phyloP scores from a whole-genome alignment of 2,797 vertebrate species.

The Dryobates pubescens region DNA sequence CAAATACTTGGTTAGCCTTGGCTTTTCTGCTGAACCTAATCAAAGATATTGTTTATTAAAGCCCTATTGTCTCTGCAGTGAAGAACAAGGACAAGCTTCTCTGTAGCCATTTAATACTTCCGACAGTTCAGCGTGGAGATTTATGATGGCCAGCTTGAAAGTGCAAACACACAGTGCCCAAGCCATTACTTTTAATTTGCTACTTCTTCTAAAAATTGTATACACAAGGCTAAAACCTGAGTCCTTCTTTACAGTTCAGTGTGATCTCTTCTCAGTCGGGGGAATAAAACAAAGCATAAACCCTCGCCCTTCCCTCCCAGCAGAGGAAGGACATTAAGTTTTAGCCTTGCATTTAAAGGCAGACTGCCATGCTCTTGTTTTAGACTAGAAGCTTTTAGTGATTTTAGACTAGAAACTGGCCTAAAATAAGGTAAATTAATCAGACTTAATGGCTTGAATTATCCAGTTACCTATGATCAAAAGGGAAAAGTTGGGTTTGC shows the following conservation, averaged over 20 bases:
- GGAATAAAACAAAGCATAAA: not conserved
- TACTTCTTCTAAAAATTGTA: not conserved
- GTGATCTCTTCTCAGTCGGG: not conserved
- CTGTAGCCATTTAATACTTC: slow-evolving; percentile 29
- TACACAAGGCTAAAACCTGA: not conserved
- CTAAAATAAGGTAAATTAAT: not conserved
- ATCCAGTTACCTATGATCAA: not conserved
- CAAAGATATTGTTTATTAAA: slow-evolving; percentile 65
- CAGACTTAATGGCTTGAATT: not conserved
- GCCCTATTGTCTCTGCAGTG: slow-evolving; percentile 12
- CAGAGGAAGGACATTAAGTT: not conserved
- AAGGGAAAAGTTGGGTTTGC: not conserved
- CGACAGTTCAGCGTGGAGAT: slow-evolving; percentile 13
- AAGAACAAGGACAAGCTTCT: slow-evolving; percentile 41
- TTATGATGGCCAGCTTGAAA: slow-evolving; percentile 20
- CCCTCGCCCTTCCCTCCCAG: not conserved
- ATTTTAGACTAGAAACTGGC: not conserved
- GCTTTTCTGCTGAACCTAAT: slow-evolving; percentile 56
- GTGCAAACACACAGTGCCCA: not conserved
- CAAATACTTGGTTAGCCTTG: slow-evolving; percentile 23
- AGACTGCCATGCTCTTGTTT: not conserved
- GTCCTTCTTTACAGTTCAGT: not conserved
- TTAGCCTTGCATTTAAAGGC: not conserved
- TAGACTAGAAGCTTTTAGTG: not conserved
- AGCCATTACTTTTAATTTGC: slow-evolving; percentile 46